Evolutionary conservation across 1,140 invertebrate species (phyloP).

Genomic region (Leptinotarsa texana): DNA sequence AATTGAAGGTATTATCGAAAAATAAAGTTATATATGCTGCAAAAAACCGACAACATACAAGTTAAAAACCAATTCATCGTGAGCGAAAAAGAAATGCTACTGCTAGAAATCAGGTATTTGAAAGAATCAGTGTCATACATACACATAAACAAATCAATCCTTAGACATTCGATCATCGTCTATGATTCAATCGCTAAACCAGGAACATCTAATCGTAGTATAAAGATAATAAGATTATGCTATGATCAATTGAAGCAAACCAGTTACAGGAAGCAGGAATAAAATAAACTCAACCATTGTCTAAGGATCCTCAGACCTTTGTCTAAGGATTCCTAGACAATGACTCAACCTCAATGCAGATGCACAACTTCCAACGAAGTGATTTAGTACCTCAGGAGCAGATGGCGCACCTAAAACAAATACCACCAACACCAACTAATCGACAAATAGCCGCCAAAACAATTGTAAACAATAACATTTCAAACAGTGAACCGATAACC

Average conservation of each 20-base stretch:
- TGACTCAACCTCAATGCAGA: neutral
- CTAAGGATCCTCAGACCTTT: no score
- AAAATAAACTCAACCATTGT: neutral
- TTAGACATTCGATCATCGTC: no score
- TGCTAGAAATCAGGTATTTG: conserved; percentile 11
- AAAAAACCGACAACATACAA: neutral
- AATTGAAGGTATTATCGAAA: conserved; percentile 13
- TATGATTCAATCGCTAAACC: no score
- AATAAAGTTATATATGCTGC: conserved; percentile 8
- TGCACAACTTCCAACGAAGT: neutral
- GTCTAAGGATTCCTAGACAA: no score
- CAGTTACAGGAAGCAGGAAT: neutral
- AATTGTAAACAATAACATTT: no score
- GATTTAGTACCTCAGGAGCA: conserved; percentile 4
- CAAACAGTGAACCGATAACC: no score
- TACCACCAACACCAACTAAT: neutral
- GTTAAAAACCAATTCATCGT: neutral
- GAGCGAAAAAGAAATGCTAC: neutral
- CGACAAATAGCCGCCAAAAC: no score
- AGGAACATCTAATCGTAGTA: no score
- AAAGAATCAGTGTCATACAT: no score
- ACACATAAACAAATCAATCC: no score
- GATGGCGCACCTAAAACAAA: neutral
- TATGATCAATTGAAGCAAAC: neutral
- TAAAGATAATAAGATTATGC: no score